A percentile compares a stretch with the other conserved stretches of the same genome.
Conservation (phyloP, 2,888 invertebrate species). For the Aproaerema taeniolella region DNA sequence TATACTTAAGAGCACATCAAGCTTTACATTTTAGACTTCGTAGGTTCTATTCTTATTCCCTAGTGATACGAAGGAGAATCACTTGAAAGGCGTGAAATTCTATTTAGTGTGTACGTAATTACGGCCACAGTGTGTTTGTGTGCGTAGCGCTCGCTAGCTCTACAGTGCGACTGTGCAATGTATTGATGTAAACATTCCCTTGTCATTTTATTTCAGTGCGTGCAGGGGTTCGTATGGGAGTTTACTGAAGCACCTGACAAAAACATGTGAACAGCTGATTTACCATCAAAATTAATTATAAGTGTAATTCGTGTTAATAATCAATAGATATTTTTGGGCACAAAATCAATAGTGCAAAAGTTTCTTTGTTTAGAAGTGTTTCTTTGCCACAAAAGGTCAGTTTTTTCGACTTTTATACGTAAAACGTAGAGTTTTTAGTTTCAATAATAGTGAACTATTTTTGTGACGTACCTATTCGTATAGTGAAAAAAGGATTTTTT, state of each 20-base stretch:
- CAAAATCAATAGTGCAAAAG: conserved; percentile 26
- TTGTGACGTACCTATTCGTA: no score
- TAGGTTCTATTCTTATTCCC: no score
- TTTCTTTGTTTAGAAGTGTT: conserved; percentile 22
- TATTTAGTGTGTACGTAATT: conserved; percentile 9
- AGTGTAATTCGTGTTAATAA: conserved; percentile 3
- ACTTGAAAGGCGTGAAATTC: no score
- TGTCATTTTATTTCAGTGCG: conserved; percentile 67
- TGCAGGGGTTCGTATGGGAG: conserved; percentile 51
- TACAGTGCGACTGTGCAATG: conserved; percentile 50
- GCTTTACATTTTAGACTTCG: no score
- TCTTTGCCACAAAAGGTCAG: conserved; percentile 21
- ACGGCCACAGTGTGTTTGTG: conserved; percentile 34
- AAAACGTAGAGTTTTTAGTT: conserved; percentile 4
- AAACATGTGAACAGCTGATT: conserved; percentile 62
- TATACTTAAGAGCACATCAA: conserved; percentile 20
- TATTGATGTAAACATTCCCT: conserved; percentile 70
- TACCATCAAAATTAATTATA: conserved; percentile 10
- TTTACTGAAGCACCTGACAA: conserved; percentile 40
- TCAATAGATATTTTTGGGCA: conserved; percentile 11
- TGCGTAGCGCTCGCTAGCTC: conserved; percentile 44
- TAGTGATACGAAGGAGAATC: no score
- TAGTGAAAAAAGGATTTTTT: no score
- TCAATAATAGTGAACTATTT: neutral
- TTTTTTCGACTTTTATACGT: conserved; percentile 13